Evolutionary conservation across 2,797 vertebrate species (phyloP).

Genomic region (Epinephelus awoara): DNA sequence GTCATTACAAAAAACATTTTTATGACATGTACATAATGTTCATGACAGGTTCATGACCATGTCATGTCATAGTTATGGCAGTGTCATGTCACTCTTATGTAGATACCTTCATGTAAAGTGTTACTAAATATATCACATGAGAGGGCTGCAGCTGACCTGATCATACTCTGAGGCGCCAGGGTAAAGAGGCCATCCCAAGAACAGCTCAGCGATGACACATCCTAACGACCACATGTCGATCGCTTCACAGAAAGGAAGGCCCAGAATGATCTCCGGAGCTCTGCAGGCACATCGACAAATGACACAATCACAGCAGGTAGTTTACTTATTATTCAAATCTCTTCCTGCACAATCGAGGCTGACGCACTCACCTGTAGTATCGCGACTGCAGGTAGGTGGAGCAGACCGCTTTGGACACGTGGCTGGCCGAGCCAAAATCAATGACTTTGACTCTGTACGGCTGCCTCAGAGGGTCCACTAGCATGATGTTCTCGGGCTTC

Average conservation of each 20-base stretch:
- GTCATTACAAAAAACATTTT: no score
- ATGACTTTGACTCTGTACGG: conserved; percentile 98
- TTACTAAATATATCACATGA: no score
- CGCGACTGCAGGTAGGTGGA: conserved; percentile 98
- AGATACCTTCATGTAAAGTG: no score
- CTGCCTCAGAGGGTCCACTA: conserved; percentile 95
- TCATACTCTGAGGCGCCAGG: conserved; percentile 98
- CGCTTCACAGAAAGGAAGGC: conserved; percentile 97
- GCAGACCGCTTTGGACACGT: conserved; percentile 97
- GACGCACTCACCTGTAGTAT: conserved; percentile 92
- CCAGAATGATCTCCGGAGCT: conserved; percentile 98
- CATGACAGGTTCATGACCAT: no score
- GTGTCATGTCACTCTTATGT: no score
- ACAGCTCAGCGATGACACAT: conserved; percentile 98
- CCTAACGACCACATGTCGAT: conserved; percentile 99
- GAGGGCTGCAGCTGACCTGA: conserved; percentile 87
- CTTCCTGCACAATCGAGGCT: background rate
- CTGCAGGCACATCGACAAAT: conserved; percentile 76
- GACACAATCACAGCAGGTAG: background rate
- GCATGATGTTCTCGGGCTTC: conserved; percentile 99
- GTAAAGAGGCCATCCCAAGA: conserved; percentile 98
- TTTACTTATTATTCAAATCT: background rate
- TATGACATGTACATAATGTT: no score
- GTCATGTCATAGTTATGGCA: no score
- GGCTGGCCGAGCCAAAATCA: conserved; percentile 98